Conservation (phyloP, 2,113 vertebrate genomes). For the Vulpes lagopus region DNA sequence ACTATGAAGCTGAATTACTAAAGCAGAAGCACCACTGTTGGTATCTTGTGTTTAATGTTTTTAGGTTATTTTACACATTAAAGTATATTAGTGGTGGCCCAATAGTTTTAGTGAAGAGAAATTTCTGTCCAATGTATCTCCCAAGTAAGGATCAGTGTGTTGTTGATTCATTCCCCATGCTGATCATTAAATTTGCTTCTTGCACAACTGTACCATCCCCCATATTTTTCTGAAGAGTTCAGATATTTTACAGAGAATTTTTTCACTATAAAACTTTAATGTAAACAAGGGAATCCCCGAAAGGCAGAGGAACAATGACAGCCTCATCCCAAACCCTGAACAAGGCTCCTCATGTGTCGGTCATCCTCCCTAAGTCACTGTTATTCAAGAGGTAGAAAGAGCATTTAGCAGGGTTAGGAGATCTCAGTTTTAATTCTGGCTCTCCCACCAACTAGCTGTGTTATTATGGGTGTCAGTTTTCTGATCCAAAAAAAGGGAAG, state of each 20-base stretch:
- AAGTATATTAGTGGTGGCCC: neutral
- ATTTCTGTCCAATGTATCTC: neutral
- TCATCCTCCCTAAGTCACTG: neutral
- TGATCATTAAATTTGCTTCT: neutral
- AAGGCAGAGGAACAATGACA: neutral
- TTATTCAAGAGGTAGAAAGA: neutral
- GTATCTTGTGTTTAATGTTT: neutral
- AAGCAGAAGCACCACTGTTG: conserved; percentile 28
- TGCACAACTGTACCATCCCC: no score
- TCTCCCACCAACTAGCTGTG: neutral
- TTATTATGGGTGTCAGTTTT: neutral
- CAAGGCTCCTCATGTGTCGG: neutral
- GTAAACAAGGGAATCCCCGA: neutral
- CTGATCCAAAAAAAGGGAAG: neutral
- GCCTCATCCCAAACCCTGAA: neutral
- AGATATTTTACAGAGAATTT: conserved; percentile 21
- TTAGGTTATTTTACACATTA: conserved; percentile 38
- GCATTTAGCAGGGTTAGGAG: neutral
- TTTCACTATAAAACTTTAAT: neutral
- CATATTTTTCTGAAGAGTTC: neutral
- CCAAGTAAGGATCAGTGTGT: neutral
- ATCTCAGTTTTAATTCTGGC: neutral
- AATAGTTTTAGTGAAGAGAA: neutral
- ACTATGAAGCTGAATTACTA: conserved; percentile 50
- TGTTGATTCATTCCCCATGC: neutral